phyloP scores from a whole-genome alignment of 2,888 invertebrate species.

The Hirtodrosophila histrioides region DNA sequence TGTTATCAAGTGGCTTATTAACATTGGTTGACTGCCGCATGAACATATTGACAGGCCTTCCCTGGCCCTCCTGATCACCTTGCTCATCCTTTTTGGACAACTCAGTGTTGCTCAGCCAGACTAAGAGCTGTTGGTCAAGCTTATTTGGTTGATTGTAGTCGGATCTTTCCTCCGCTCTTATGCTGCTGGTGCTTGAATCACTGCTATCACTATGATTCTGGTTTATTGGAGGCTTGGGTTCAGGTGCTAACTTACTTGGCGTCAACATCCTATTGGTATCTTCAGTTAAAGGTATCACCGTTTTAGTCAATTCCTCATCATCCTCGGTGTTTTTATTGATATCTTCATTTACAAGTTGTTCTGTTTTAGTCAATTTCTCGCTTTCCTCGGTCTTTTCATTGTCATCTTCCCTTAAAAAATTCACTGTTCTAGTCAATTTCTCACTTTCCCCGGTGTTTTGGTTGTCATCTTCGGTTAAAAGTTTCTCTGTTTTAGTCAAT shows the following conservation, averaged over 20 bases:
- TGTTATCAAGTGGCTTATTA: not conserved
- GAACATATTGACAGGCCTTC: not conserved
- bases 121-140: conserved; percentile 1
- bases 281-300: not conserved
- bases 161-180: not conserved
- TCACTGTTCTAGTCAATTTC: too few species aligned
- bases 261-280: not conserved
- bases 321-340: too few species aligned
- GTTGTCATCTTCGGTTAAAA: too few species aligned
- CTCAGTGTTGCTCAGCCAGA: conserved; percentile 9
- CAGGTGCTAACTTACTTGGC: not conserved
- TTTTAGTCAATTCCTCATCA: too few species aligned
- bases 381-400: too few species aligned
- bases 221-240: too few species aligned
- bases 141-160: rapidly evolving
- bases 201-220: too few species aligned
- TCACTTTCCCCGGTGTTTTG: not conserved
- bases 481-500: not conserved
- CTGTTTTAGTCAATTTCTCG: too few species aligned
- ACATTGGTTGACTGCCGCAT: not conserved
- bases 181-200: not conserved
- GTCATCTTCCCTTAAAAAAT: too few species aligned
- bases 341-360: too few species aligned
- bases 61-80: rapidly evolving
- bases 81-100: not conserved